Evolutionary conservation across 2,113 vertebrate species (phyloP).

Genomic region (Gopherus evgoodei): DNA sequence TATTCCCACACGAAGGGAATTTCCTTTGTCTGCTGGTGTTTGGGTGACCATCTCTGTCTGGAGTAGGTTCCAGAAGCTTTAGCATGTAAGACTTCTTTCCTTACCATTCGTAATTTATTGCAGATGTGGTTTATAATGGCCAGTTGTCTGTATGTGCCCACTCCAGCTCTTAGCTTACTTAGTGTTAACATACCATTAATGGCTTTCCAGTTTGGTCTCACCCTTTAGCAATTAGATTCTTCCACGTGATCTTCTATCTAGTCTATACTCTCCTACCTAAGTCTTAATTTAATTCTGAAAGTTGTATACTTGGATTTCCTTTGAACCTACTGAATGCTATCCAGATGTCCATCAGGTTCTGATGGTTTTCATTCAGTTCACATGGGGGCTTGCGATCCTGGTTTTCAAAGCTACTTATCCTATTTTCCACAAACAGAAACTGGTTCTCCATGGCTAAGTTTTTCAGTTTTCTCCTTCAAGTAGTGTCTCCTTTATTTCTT

Average conservation of each 20-base stretch:
- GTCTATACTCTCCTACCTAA: neutral
- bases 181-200: neutral
- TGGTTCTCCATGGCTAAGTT: neutral
- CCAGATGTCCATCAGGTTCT: neutral
- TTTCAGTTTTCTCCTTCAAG: neutral
- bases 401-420: neutral
- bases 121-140: neutral
- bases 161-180: neutral
- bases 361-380: neutral
- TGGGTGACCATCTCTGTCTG: neutral
- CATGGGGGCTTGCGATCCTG: neutral
- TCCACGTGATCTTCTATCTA: neutral
- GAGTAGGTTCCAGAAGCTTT: neutral
- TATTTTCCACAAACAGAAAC: neutral
- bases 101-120: neutral
- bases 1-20: neutral
- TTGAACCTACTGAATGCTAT: neutral
- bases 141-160: neutral
- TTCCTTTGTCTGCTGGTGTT: neutral
- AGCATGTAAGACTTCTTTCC: neutral
- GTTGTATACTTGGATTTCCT: neutral
- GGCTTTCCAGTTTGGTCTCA: neutral
- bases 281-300: conserved; percentile 14
- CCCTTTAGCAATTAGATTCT: neutral
- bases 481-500: neutral